Base-by-base conservation (phyloP, 2,113 vertebrate species). In the Myotis yumanensis region DNA sequence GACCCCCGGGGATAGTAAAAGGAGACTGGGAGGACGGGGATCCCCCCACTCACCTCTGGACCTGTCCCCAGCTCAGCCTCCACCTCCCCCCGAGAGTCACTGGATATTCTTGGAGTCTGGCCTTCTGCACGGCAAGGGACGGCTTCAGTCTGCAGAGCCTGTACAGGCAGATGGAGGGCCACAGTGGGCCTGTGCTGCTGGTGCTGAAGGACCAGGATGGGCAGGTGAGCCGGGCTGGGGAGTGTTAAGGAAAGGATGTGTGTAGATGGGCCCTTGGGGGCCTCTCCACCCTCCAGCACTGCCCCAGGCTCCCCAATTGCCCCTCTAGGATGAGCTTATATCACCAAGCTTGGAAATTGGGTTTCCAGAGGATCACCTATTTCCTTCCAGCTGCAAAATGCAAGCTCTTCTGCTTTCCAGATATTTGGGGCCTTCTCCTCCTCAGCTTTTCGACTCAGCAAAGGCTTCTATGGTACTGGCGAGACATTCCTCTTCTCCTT, bases 401-500 rank as follows among this genome's bases (percentile, higher is more conserved):
- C 54, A 35, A 7, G 4, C 5, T 81, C 77, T 30, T 52, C 64
- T 75, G 32, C 68, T 43, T 92, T 95, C 15, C 97, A 99, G 98
- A 96, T 97, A 28, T 98, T 99, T 28, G 98, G 98, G 0, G 98
- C 96, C 90, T 98, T 98, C 97, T 98, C 95, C 81, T 97, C 98
- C 86, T 97, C 94, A 0, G n/a, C 98, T 30, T 79, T 98, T 28
- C 96, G 71, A 84, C 72, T 98, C 92, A 98, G 98, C 97, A 96
- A 93, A 28, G 57, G 97, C 81, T 99, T 98, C 97, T 99, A 98
- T 0, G 98, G 98, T 14, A 98, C 98, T 0, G 98, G 98, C 11
- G 98, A 99, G 96, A 98, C 96, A 0, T 99, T 99, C 46, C 98
- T 99, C 32, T 99, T 98, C 97, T 98, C 98, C 68, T 99, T 99